phyloP scores from a whole-genome alignment of 2,888 invertebrate species.

The Calliphora vomitoria region DNA sequence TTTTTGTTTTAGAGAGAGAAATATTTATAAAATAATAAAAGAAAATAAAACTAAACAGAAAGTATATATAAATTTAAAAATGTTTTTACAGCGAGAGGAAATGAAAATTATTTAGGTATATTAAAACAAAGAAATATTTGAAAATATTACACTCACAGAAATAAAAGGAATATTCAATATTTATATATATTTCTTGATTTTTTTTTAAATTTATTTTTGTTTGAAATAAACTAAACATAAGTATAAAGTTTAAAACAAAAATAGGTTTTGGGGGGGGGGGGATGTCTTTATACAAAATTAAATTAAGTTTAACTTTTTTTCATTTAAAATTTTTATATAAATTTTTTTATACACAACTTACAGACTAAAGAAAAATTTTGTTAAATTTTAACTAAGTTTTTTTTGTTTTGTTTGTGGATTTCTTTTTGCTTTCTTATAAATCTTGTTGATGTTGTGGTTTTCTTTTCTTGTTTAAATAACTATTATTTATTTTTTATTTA shows the following conservation, averaged over 20 bases:
- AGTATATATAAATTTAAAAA: conserved; percentile 14
- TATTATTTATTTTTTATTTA: conserved; percentile 32
- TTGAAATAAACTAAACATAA: conserved; percentile 46
- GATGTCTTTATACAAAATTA: conserved; percentile 53
- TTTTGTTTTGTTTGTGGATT: conserved; percentile 31
- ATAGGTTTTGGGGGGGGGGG: background rate
- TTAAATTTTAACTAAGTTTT: conserved; percentile 64
- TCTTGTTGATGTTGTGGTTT: conserved; percentile 56
- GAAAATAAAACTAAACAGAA: conserved; percentile 15
- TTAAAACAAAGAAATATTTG: conserved; percentile 36
- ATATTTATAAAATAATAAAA: conserved; percentile 39
- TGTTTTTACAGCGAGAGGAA: conserved; percentile 34
- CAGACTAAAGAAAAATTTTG: conserved; percentile 62
- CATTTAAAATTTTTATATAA: conserved; percentile 21
- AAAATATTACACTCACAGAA: conserved; percentile 63
- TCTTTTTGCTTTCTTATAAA: conserved; percentile 40
- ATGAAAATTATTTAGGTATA: background rate
- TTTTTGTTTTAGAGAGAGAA: conserved; percentile 19
- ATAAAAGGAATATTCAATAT: conserved; percentile 6
- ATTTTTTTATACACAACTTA: conserved; percentile 68
- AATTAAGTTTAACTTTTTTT: conserved; percentile 52
- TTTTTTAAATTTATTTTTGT: background rate
- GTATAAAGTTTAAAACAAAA: conserved; percentile 18
- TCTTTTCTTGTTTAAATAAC: conserved; percentile 38
- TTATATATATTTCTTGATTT: background rate